These are phyloP conservation scores for Cephus rjabovi DNA, from an alignment of 2,888 invertebrate species.

Conservation along the genomic window DNA sequence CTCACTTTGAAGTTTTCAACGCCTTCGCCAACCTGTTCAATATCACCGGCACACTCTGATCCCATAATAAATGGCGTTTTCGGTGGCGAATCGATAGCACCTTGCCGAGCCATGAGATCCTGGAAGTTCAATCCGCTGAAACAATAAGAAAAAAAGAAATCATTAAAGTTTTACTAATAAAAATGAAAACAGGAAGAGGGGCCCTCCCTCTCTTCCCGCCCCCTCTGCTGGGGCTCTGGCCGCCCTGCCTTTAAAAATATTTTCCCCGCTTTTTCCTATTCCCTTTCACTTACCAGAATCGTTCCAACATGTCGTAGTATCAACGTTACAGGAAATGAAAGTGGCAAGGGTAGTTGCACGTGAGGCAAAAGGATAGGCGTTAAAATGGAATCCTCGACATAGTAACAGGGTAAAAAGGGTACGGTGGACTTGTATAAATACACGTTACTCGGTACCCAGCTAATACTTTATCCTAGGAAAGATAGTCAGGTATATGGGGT, in stretches of 20 bases:
- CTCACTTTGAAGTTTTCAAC: constrained; percentile 82
- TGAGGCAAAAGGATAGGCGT: constrained; percentile 14
- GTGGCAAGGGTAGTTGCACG: neutral
- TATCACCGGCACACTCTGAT: constrained; percentile 88
- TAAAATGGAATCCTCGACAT: constrained; percentile 34
- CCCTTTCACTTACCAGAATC: neutral
- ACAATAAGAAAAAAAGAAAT: constrained; percentile 57
- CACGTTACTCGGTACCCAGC: constrained; percentile 6
- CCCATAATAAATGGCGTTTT: constrained; percentile 91
- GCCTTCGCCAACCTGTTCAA: constrained; percentile 82
- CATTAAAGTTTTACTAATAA: neutral
- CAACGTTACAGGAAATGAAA: too few species aligned
- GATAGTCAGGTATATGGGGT: too few species aligned
- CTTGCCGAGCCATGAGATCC: constrained; percentile 89
- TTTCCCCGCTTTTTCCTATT: neutral
- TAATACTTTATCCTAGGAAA: neutral
- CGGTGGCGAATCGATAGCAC: constrained; percentile 87
- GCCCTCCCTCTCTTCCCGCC: too few species aligned
- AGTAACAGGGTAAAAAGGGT: constrained; percentile 13
- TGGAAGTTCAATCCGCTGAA: constrained; percentile 90
- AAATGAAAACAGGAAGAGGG: neutral
- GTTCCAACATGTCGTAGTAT: neutral
- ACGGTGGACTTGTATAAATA: constrained; percentile 28
- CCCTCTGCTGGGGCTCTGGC: neutral
- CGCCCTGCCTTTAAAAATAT: neutral